Percentiles rank a stretch among this genome's conserved stretches.
Evolutionary conservation across 2,888 invertebrate species (phyloP).

Genomic region (Leucania comma): DNA sequence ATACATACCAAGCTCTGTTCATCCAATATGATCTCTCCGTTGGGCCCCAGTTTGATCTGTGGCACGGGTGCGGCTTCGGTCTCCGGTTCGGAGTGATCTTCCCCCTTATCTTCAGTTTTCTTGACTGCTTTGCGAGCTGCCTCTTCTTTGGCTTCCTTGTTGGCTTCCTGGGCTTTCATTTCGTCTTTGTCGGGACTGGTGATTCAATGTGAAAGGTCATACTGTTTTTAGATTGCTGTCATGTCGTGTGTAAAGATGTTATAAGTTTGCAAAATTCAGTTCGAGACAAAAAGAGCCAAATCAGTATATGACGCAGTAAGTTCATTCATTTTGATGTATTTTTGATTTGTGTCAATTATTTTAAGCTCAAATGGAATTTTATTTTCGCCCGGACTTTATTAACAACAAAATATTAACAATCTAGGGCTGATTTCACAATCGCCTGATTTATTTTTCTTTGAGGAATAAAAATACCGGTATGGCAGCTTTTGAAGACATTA

Average conservation of each 20-base stretch:
- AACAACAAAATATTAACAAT: no score
- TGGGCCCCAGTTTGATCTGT: constrained; percentile 96
- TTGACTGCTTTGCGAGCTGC: constrained; percentile 58
- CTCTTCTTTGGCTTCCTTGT: constrained; percentile 73
- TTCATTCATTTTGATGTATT: no score
- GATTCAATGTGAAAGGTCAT: not conserved
- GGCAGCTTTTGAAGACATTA: no score
- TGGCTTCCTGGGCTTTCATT: constrained; percentile 78
- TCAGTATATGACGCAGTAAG: no score
- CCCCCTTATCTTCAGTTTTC: constrained; percentile 41
- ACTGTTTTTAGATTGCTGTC: not conserved
- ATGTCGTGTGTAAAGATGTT: not conserved
- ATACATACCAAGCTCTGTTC: constrained; percentile 93
- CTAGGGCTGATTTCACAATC: no score
- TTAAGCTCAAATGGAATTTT: no score
- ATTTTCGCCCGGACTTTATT: no score
- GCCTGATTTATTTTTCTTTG: no score
- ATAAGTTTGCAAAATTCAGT: no score
- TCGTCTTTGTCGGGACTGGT: constrained; percentile 83
- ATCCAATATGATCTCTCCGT: constrained; percentile 96
- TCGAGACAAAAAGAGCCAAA: no score
- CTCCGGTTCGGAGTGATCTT: constrained; percentile 64
- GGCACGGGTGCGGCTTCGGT: constrained; percentile 92
- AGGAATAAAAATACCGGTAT: no score
- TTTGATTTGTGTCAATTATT: no score